Evolutionary conservation across 37 sponge, comb jelly and placozoan species (phyloP).

Genomic region (Mnemiopsis leidyi): DNA sequence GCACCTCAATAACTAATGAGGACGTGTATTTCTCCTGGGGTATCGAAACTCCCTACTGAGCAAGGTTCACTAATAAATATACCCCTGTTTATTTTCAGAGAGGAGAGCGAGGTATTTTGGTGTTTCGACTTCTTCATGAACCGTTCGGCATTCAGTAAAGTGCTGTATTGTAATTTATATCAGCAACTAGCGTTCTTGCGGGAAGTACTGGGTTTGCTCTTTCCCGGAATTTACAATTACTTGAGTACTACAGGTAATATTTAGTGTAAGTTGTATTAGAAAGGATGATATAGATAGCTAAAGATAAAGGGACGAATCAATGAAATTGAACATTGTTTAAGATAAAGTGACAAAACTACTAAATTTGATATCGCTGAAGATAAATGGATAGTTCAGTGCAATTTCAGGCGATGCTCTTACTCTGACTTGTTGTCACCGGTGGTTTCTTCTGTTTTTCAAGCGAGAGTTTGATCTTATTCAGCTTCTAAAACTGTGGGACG

Average conservation of each 20-base stretch:
- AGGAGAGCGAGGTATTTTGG: conserved; percentile 34
- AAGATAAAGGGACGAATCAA: too few species aligned
- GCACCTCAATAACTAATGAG: too few species aligned
- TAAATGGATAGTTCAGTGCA: too few species aligned
- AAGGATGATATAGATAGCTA: too few species aligned
- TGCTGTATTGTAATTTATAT: background rate
- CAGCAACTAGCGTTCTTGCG: conserved; percentile 46
- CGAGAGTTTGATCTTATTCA: background rate
- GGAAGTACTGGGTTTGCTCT: conserved; percentile 49
- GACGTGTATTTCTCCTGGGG: too few species aligned
- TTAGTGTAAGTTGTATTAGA: too few species aligned
- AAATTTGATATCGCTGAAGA: too few species aligned
- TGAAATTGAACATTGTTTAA: too few species aligned
- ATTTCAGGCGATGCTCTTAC: conserved; percentile 36
- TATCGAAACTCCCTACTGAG: too few species aligned
- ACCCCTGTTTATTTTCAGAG: background rate
- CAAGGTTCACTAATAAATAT: too few species aligned
- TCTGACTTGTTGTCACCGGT: conserved; percentile 49
- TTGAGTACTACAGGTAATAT: conserved; percentile 61
- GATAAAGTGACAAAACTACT: too few species aligned
- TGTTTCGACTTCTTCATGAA: conserved; percentile 57
- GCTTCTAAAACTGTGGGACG: conserved; percentile 35
- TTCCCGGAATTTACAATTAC: conserved; percentile 32
- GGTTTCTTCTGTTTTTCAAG: conserved; percentile 50
- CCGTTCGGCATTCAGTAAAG: conserved; percentile 39